phyloP scores from a whole-genome alignment of 2,113 vertebrate species.

The Aplodontia rufa region DNA sequence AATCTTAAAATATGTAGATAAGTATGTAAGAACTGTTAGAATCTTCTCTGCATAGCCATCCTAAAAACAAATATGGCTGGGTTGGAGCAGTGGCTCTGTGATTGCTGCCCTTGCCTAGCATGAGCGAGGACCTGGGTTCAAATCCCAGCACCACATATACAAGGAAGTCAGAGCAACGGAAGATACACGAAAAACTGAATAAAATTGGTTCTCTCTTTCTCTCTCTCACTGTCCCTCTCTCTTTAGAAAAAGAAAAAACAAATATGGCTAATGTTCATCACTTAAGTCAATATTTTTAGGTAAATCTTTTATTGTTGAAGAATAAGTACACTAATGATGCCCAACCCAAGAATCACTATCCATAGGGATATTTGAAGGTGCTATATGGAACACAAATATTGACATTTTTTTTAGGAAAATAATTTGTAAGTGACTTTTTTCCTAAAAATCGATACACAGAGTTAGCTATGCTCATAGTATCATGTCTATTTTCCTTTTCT shows the following conservation, averaged over 20 bases:
- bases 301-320: not conserved
- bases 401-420: slow-evolving; percentile 22
- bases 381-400: not conserved
- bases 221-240: too few relatives aligned
- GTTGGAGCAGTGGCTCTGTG: too few relatives aligned
- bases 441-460: not conserved
- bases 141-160: too few relatives aligned
- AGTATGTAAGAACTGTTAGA: not conserved
- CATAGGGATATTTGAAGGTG: not conserved
- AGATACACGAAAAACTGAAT: too few relatives aligned
- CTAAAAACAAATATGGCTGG: not conserved
- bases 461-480: not conserved
- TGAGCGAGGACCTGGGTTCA: too few relatives aligned
- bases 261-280: not conserved
- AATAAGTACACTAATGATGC: not conserved
- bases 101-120: too few relatives aligned
- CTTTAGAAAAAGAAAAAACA: too few relatives aligned
- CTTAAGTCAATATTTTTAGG: not conserved
- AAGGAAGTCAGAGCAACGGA: too few relatives aligned
- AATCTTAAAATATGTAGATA: not conserved
- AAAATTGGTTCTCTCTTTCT: too few relatives aligned
- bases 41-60: not conserved
- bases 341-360: not conserved
- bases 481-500: not conserved
- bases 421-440: slow-evolving; percentile 5